These are phyloP conservation scores for Drosophila ezoana DNA, from an alignment of 2,888 invertebrate species.

Conservation along the genomic window DNA sequence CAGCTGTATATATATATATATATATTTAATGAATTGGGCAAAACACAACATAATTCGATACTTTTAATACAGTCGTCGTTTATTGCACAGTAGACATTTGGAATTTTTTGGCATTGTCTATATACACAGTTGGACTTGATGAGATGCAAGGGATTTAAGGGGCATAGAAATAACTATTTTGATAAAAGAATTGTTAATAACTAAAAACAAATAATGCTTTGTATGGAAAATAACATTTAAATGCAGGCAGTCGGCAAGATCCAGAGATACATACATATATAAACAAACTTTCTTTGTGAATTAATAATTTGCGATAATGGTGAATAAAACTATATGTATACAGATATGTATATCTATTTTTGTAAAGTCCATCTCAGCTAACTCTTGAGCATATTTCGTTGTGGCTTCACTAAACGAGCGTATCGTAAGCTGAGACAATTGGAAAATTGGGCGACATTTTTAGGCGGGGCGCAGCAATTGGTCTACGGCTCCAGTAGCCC, in stretches of 20 bases:
- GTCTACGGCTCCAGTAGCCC: conserved; percentile 47
- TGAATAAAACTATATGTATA: too few relatives aligned
- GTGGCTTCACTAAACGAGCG: conserved; percentile 77
- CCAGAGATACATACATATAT: background rate
- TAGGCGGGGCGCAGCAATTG: conserved; percentile 65
- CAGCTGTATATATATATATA: conserved; percentile 10
- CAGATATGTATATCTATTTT: background rate
- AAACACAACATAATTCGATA: conserved; percentile 23
- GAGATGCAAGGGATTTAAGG: background rate
- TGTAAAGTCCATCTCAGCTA: background rate
- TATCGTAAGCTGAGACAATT: conserved; percentile 77
- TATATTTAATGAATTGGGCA: conserved; percentile 13
- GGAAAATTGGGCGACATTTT: conserved; percentile 48
- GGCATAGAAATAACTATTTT: background rate
- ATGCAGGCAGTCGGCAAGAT: background rate
- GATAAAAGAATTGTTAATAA: too few relatives aligned
- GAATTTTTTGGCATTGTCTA: conserved; percentile 18
- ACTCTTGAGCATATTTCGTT: conserved; percentile 19
- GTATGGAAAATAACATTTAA: background rate
- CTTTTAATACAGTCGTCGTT: conserved; percentile 45
- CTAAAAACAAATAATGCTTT: too few relatives aligned
- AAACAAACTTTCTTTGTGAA: background rate
- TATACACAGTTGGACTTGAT: conserved; percentile 37
- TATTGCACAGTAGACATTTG: conserved; percentile 56
- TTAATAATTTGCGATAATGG: background rate